Percentiles rank a stretch among this genome's conserved stretches.
These are phyloP conservation scores for Phymastichus coffea DNA, from an alignment of 1,140 invertebrate species.

Conservation along the genomic window DNA sequence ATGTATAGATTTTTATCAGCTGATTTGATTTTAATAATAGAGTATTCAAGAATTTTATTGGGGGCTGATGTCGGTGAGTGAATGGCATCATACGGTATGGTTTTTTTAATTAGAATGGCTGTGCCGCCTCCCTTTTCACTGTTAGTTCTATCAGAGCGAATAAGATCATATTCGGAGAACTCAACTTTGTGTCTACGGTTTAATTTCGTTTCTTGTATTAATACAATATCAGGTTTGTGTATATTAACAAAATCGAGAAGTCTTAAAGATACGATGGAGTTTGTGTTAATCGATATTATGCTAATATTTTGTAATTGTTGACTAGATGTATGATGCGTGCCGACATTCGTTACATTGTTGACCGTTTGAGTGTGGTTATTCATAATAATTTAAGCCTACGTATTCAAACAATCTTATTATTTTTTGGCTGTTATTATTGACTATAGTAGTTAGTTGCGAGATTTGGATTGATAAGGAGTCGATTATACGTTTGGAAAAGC, in stretches of 20 bases:
- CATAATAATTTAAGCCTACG: not conserved
- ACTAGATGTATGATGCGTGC: no score
- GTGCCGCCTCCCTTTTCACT: not conserved
- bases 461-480: not conserved
- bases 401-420: not conserved
- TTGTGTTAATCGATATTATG: not conserved
- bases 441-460: not conserved
- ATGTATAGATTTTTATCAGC: not conserved
- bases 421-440: not conserved
- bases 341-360: no score
- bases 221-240: not conserved
- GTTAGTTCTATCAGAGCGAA: not conserved
- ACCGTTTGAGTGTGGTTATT: not conserved
- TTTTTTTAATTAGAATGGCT: not conserved
- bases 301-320: not conserved
- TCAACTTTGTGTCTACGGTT: not conserved
- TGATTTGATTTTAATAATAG: not conserved
- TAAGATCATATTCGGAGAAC: not conserved
- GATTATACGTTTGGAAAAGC: no score
- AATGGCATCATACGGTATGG: not conserved
- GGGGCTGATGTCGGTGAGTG: not conserved
- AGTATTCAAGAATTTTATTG: not conserved
- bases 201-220: conserved; percentile 4
- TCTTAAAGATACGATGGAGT: not conserved
- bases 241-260: not conserved